A percentile compares a stretch with the other conserved stretches of the same genome.
Evolutionary conservation across 1,140 invertebrate genomes (phyloP).

Genomic region (Diorhabda elongata): DNA sequence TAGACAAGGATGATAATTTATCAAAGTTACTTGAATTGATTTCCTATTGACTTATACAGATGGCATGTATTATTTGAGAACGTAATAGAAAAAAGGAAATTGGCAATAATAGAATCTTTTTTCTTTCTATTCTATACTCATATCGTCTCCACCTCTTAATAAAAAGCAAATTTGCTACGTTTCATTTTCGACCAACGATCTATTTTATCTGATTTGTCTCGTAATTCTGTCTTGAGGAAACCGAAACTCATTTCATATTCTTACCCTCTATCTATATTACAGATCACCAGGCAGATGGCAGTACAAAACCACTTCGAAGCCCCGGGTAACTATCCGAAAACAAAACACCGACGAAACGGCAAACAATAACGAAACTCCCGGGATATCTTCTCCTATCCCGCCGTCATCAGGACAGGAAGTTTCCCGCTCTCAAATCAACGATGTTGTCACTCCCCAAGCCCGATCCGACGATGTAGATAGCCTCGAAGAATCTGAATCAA

Average conservation of each 20-base stretch:
- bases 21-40: too few relatives aligned
- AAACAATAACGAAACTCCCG: constrained; percentile 49
- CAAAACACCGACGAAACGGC: constrained; percentile 55
- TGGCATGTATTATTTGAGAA: too few relatives aligned
- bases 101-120: too few relatives aligned
- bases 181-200: not conserved
- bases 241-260: constrained; percentile 18
- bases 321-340: constrained; percentile 74
- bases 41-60: too few relatives aligned
- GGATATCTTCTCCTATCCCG: constrained; percentile 42
- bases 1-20: too few relatives aligned
- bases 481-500: constrained; percentile 63
- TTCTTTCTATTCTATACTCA: too few relatives aligned
- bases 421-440: constrained; percentile 35
- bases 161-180: not conserved
- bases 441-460: constrained; percentile 39
- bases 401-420: constrained; percentile 32
- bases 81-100: too few relatives aligned
- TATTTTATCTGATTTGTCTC: not conserved
- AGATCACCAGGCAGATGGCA: constrained; percentile 75
- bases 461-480: constrained; percentile 59
- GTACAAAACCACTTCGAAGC: constrained; percentile 82
- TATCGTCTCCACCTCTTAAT: not conserved
- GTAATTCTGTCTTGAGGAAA: constrained; percentile 10
- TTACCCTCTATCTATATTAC: constrained; percentile 18